Base-by-base conservation (phyloP, 2,797 vertebrate genomes). In the Lithobates pipiens region DNA sequence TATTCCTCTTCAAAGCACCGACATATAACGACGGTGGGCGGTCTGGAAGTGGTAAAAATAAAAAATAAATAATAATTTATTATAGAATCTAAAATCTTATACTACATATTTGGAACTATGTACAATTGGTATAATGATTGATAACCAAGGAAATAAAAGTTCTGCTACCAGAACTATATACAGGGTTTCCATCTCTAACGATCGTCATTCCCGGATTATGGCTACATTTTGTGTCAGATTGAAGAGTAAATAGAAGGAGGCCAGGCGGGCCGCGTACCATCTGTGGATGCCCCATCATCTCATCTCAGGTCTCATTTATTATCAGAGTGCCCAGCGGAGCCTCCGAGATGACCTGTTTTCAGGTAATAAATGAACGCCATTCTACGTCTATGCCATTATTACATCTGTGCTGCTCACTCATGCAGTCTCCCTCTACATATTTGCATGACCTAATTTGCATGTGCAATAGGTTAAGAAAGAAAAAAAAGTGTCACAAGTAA, bases 391-490 rank as follows among this genome's bases (percentile, higher is more conserved):
- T 72, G 80, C 77, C 78, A 85, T 76, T 70, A 75, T 44, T 80
- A 46, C 85, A 83, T 86, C 85, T 86, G 76, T 83, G 85, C 80
- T 71, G 86, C 76, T 84, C 86, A 80, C 69, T 87, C 86, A 87
- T 84, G 86, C 86, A 80, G 86, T 57, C 86, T 70, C 76, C 75
- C 76, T 25, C 61, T 74, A 75, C 81, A 80, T 87, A 87, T 87
- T 83, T 83, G 81, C 86, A 83, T 83, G 81, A 80, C 86, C 86
- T 87, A 80, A 87, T 87, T 87, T 87, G 81, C 86, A 87, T 87
- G 86, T 87, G 57, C 76, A 83, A 87, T 87, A 87, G 69, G 86
- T 67, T 25, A 67, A 15, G 13, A 29, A 83, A 81, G 54, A 83
- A 81, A 65, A 76, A 84, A 87, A 80, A 83, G 67, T 79, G 83